phyloP scores from a whole-genome alignment of 2,888 invertebrate genomes.

The Flabesymbios commensalis region DNA sequence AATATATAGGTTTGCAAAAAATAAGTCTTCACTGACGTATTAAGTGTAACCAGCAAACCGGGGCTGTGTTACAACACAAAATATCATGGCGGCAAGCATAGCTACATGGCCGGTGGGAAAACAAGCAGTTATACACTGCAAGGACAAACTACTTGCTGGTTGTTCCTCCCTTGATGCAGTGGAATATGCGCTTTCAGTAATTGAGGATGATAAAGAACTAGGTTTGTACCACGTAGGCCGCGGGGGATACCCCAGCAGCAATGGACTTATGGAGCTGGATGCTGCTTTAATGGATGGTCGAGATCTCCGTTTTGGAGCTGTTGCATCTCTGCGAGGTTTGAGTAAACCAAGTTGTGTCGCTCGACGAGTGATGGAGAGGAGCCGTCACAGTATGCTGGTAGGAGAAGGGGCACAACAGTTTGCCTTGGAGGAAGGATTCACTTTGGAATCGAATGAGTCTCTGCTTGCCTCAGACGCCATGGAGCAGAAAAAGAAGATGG shows the following conservation, averaged over 20 bases:
- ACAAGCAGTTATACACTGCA: not conserved
- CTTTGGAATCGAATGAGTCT: not conserved
- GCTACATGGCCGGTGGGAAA: constrained; percentile 9
- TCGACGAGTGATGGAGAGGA: constrained; percentile 37
- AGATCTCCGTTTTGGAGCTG: constrained; percentile 39
- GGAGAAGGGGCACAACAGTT: constrained; percentile 40
- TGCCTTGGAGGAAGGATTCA: constrained; percentile 38
- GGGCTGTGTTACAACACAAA: no score
- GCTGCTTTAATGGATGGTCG: constrained; percentile 45
- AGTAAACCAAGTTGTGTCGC: constrained; percentile 40
- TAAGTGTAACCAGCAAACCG: no score
- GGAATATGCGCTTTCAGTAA: constrained; percentile 5
- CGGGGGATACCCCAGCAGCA: constrained; percentile 40
- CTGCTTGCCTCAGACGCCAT: not conserved
- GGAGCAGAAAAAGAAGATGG: not conserved
- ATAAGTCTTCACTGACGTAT: no score
- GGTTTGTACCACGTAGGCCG: constrained; percentile 33
- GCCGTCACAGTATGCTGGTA: constrained; percentile 41
- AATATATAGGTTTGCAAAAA: no score
- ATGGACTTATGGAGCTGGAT: constrained; percentile 40
- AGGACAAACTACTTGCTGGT: not conserved
- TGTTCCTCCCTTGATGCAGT: not conserved
- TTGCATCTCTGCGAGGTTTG: constrained; percentile 40
- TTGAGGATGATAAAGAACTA: constrained; percentile 13
- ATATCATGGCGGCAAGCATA: constrained; percentile 7